A percentile compares a stretch with the other conserved stretches of the same genome.
phyloP scores from a whole-genome alignment of 2,888 invertebrate genomes.

The Hymenopus coronatus region DNA sequence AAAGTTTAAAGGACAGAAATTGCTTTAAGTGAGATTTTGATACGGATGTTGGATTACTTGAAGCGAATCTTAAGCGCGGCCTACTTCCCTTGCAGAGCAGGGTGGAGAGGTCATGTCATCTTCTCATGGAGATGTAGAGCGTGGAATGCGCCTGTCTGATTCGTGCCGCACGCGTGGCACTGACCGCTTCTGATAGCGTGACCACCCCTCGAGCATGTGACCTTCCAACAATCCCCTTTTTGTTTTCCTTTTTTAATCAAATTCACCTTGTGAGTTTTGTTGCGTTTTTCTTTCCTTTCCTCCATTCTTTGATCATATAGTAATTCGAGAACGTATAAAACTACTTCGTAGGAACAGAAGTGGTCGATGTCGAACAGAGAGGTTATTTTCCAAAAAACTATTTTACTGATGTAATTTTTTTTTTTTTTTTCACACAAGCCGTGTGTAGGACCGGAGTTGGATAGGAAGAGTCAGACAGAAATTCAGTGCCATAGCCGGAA shows the following conservation, averaged over 20 bases:
- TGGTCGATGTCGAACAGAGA: no score
- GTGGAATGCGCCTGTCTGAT: not conserved
- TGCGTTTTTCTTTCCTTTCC: not conserved
- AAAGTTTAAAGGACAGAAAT: no score
- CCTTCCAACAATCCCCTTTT: not conserved
- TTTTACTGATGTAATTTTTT: no score
- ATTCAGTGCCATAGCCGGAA: no score
- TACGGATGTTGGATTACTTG: no score
- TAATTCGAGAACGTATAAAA: not conserved
- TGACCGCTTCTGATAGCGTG: not conserved
- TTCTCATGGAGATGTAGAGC: not conserved
- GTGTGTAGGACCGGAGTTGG: no score
- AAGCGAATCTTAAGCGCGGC: not conserved
- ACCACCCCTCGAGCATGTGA: not conserved
- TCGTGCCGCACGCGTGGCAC: not conserved
- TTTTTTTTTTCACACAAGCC: no score
- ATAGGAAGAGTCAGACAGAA: no score
- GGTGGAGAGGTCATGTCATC: not conserved
- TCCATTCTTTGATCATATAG: not conserved
- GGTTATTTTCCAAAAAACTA: no score
- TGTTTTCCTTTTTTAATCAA: not conserved
- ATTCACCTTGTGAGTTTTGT: not conserved
- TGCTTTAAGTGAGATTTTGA: no score
- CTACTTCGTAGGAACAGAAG: not conserved
- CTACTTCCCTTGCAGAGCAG: not conserved